Base-by-base conservation (phyloP, 2,888 invertebrate genomes). In the Lasioglossum oenotherae region DNA sequence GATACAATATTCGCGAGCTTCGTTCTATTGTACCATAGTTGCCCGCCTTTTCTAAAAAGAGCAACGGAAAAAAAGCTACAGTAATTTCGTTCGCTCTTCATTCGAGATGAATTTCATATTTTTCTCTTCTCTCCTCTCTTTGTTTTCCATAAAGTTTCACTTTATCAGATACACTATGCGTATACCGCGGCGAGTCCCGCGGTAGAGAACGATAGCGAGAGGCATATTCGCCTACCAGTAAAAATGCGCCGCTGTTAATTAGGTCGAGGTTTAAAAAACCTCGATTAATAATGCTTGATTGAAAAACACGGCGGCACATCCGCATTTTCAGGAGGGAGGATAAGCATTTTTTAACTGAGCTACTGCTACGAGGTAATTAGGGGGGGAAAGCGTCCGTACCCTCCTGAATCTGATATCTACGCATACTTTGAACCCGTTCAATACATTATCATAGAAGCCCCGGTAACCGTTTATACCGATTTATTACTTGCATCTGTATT, bases 251-350 rank as follows among this genome's bases (percentile, higher is more conserved):
- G 27, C 16, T 16, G 67, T 72, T 88, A 88, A 89, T 89, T 82
- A 73, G 84, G 89, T 82, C 88, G 85, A 82, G 74, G 80, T 73
- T 81, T 84, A 67, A 74, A 79, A 89, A 87, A 82, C 82, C 88
- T 84, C 85, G 88, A 88, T 90, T 91, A 91, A 88, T 82, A 86
- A 81, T 72, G 82, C 89, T 87, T 86, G 83, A 82, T 84, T 89
- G 81, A 89, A 83, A 87, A 91, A 83, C 80, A 67, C 80, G 87
- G 75, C 84, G 87, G 88, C 84, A 90, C 85, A 91, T 91, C 90
- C 90, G 91, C 84, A 84, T 90, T 81, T 87, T 81, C 85, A 78
- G 81, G 80, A 88, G 90, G 88, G 86, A 87, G 82, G 74, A 67
- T 71, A 73, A 75, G 75, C 85, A 75, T 82, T 83, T 89, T 87